Conservation (phyloP, 2,797 vertebrate species). For the Acanthurus leucopareius region DNA sequence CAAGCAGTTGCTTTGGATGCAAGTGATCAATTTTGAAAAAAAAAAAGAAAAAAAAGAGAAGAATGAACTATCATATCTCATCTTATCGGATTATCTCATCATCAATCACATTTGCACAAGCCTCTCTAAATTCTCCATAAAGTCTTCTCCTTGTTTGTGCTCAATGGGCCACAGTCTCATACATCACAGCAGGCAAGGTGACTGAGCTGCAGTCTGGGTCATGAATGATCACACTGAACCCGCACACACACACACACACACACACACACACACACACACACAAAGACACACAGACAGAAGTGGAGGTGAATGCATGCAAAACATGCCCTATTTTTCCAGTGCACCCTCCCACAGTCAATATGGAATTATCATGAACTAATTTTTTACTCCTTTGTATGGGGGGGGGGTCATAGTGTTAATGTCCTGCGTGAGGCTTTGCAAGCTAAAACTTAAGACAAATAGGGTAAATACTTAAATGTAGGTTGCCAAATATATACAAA, state of each 20-base stretch:
- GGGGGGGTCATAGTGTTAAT: no score
- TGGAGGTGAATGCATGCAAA: conserved; percentile 1
- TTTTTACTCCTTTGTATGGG: background rate
- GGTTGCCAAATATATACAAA: conserved; percentile 16
- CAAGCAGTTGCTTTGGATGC: conserved; percentile 14
- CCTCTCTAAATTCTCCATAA: conserved; percentile 57
- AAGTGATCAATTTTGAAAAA: background rate
- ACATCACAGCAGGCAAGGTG: conserved; percentile 88
- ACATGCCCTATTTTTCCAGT: background rate
- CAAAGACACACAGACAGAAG: conserved; percentile 13
- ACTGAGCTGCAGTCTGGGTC: conserved; percentile 72
- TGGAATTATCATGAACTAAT: conserved; percentile 35
- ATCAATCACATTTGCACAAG: conserved; percentile 58
- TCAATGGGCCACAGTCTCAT: conserved; percentile 88
- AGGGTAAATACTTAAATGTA: background rate
- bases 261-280: background rate
- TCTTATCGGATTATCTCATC: conserved; percentile 33
- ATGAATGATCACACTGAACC: conserved; percentile 69
- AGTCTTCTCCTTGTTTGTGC: conserved; percentile 82
- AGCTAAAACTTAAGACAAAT: background rate
- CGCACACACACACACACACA: background rate
- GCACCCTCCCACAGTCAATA: background rate
- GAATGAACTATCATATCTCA: conserved; percentile 6
- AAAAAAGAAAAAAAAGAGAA: conserved; percentile 23
- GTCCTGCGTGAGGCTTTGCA: background rate